Conservation (phyloP, 1,140 invertebrate species). For the Ips nitidus region DNA sequence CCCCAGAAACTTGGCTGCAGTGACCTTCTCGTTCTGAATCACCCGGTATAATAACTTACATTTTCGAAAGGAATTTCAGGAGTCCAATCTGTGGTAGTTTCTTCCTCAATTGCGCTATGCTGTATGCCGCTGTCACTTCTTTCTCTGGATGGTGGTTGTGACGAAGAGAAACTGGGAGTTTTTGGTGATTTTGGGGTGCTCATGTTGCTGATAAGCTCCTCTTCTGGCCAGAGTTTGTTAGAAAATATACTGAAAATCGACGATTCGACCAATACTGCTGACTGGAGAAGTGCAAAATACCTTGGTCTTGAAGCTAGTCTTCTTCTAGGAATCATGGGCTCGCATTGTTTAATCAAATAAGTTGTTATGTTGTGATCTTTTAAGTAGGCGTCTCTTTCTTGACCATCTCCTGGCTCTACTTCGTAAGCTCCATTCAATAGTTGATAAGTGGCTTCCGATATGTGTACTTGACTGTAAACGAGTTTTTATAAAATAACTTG, state of each 20-base stretch:
- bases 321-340: slow-evolving; percentile 66
- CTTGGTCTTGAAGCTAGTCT: slow-evolving; percentile 58
- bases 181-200: slow-evolving; percentile 53
- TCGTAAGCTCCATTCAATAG: slow-evolving; percentile 88
- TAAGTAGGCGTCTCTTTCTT: slow-evolving; percentile 80
- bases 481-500: background rate
- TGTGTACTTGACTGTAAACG: slow-evolving; percentile 79
- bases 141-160: slow-evolving; percentile 44
- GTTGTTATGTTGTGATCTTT: slow-evolving; percentile 87
- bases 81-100: slow-evolving; percentile 79
- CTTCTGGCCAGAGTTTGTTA: slow-evolving; percentile 57
- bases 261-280: background rate
- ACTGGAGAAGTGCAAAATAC: slow-evolving; percentile 36
- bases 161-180: slow-evolving; percentile 49
- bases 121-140: slow-evolving; percentile 51
- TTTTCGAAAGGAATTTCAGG: slow-evolving; percentile 91
- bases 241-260: slow-evolving; percentile 50
- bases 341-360: slow-evolving; percentile 85
- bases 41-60: slow-evolving; percentile 54
- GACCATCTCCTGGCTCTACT: slow-evolving; percentile 88
- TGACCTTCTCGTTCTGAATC: background rate
- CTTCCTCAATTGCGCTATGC: slow-evolving; percentile 66
- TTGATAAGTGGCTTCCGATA: slow-evolving; percentile 81
- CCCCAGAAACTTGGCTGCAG: no score
- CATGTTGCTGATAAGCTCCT: slow-evolving; percentile 42